Percentiles rank a stretch among this genome's conserved stretches.
Conservation (phyloP, 1,140 invertebrate genomes). For the Patella vulgata region DNA sequence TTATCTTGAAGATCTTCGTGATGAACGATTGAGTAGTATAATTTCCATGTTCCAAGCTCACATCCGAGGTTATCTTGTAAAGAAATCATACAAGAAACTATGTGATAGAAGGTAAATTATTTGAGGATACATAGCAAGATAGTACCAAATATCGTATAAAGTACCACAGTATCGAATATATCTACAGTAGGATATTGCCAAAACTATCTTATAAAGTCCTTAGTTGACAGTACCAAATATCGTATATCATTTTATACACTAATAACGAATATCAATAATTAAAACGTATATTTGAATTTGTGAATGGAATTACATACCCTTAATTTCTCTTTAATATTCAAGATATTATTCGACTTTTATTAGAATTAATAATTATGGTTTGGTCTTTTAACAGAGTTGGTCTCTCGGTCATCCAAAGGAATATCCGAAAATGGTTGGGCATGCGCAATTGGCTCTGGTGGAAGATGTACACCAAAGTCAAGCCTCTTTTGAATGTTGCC, state of each 20-base stretch:
- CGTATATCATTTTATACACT: no score
- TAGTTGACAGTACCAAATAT: no score
- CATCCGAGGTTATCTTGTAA: slow-evolving; percentile 86
- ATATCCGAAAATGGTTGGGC: slow-evolving; percentile 96
- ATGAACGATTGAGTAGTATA: slow-evolving; percentile 97
- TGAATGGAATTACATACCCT: no score
- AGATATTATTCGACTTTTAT: no score
- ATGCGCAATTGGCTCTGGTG: slow-evolving; percentile 99
- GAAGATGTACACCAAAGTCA: slow-evolving; percentile 97
- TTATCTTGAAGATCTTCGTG: slow-evolving; percentile 99
- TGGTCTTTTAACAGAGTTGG: slow-evolving; percentile 77
- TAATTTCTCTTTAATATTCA: no score
- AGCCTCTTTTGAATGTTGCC: slow-evolving; percentile 96
- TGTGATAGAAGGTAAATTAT: slow-evolving; percentile 89
- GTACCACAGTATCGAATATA: no score
- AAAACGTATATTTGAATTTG: no score
- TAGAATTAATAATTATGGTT: no score
- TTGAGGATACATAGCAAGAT: not conserved
- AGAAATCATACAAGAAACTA: slow-evolving; percentile 94
- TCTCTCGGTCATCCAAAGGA: slow-evolving; percentile 96
- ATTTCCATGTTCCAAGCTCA: slow-evolving; percentile 98
- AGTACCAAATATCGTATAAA: no score
- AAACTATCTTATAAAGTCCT: no score
- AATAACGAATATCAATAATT: no score
- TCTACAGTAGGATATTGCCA: no score